A percentile compares a stretch with the other conserved stretches of the same genome.
phyloP scores from a whole-genome alignment of 2,888 invertebrate species.

The Lagria hirta region DNA sequence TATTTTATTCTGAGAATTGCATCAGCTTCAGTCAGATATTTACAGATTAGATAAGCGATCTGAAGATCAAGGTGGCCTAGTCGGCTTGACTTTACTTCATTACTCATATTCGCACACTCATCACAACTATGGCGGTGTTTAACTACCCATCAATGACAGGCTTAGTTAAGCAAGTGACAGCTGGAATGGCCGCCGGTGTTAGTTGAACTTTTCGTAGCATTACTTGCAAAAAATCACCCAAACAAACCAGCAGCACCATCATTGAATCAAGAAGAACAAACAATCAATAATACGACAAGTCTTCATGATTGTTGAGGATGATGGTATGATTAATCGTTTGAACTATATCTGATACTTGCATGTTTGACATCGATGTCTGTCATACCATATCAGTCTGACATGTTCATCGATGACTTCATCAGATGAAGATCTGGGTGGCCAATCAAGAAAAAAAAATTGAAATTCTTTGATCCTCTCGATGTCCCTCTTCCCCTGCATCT shows the following conservation, averaged over 20 bases:
- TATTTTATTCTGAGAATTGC: too few relatives aligned
- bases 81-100: constrained; percentile 49
- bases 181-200: constrained; percentile 52
- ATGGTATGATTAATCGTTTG: constrained; percentile 37
- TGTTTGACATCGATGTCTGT: constrained; percentile 46
- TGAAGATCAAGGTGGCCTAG: constrained; percentile 10
- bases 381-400: constrained; percentile 45
- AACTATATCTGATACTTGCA: constrained; percentile 42
- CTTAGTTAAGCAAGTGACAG: constrained; percentile 50
- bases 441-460: too few relatives aligned
- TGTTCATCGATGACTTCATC: constrained; percentile 49
- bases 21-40: neutral
- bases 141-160: constrained; percentile 47
- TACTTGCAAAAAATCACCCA: constrained; percentile 44
- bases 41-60: neutral
- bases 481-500: too few relatives aligned
- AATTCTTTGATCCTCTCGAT: too few relatives aligned
- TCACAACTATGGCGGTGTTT: constrained; percentile 42
- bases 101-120: constrained; percentile 51
- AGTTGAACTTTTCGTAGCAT: constrained; percentile 40
- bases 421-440: too few relatives aligned
- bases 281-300: constrained; percentile 10
- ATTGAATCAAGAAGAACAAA: constrained; percentile 26
- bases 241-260: constrained; percentile 35
- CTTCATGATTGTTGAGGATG: constrained; percentile 3